These are phyloP conservation scores for Heliopora coerulea DNA, from an alignment of 92 coral and sea anemone species.

Conservation along the genomic window DNA sequence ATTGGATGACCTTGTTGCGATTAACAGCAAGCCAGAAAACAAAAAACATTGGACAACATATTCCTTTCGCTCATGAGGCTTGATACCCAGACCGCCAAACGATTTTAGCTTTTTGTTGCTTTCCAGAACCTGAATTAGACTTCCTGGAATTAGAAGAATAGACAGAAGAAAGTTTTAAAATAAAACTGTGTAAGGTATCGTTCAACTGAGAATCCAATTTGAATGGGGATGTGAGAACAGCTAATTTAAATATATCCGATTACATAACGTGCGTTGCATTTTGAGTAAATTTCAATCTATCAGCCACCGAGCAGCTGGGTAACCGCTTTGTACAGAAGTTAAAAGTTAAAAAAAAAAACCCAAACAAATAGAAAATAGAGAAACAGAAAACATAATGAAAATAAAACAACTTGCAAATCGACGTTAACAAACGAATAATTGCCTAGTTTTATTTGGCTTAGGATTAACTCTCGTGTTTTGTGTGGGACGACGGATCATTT, in stretches of 20 bases:
- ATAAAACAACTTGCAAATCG: no score
- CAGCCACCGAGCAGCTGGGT: background rate
- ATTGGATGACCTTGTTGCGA: constrained; percentile 90
- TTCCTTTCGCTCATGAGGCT: constrained; percentile 88
- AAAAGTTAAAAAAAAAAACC: no score
- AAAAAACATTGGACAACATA: constrained; percentile 81
- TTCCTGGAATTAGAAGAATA: constrained; percentile 55
- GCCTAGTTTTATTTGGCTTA: no score
- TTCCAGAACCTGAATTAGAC: constrained; percentile 83
- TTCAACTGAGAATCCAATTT: background rate
- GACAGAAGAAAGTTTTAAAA: background rate
- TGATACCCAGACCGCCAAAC: constrained; percentile 85
- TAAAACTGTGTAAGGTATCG: background rate
- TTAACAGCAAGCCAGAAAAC: constrained; percentile 84
- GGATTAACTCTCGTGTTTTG: no score
- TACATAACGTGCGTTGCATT: background rate
- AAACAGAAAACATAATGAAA: no score
- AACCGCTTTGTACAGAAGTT: no score
- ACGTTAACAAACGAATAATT: no score
- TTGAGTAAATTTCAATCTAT: background rate
- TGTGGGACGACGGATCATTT: no score
- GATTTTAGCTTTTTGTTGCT: constrained; percentile 69
- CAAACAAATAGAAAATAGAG: no score
- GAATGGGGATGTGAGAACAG: background rate
- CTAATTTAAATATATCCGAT: no score